Evolutionary conservation across 92 coral and sea anemone species (phyloP), one percentile per base, ranked within the genome.

Genomic region (Scolanthus callimorphus): DNA sequence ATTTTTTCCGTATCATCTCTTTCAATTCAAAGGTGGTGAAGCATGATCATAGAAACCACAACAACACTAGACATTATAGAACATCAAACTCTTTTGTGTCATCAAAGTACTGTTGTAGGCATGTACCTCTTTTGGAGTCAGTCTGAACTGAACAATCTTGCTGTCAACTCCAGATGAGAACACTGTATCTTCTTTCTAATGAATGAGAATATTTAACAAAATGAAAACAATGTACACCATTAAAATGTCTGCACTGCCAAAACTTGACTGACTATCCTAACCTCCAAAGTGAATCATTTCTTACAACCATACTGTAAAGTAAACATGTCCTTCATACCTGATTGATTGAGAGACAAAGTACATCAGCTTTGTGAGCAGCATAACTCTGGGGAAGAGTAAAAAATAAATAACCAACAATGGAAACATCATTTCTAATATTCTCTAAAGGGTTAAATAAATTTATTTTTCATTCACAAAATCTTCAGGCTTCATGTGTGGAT

Each of bases 111-210:
- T n/a, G n/a, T n/a, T n/a, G n/a, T n/a, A n/a, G n/a, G n/a, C n/a
- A 34, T 34, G 28, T 65, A 90, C 97, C 89, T 82, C 71, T 34
- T 49, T 75, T 9, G 77, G 63, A 10, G 77, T 65, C 9, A 88
- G 74, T 69, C 75, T 89, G 70, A 92, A 92, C 76, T 78, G 88
- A 30, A 92, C 90, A 29, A 92, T 39, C 61, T 92, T 88, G 49
- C 82, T 92, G 73, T 92, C 98, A 39, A 92, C 96, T 1, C 98
- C 98, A 19, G 89, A 84, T 23, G 96, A 75, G 74, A 89, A 92
- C 21, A 89, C 90, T 70, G 85, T 88, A 51, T 84, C 80, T 63
- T 92, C 96, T 39, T 65, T 51, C 97, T 91, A 49, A 28, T 39
- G 58, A 26, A 46, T 11, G 37, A 65, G 6, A 6, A 28, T 9